phyloP scores from a whole-genome alignment of 1,140 invertebrate species.

The Luehdorfia chinensis region DNA sequence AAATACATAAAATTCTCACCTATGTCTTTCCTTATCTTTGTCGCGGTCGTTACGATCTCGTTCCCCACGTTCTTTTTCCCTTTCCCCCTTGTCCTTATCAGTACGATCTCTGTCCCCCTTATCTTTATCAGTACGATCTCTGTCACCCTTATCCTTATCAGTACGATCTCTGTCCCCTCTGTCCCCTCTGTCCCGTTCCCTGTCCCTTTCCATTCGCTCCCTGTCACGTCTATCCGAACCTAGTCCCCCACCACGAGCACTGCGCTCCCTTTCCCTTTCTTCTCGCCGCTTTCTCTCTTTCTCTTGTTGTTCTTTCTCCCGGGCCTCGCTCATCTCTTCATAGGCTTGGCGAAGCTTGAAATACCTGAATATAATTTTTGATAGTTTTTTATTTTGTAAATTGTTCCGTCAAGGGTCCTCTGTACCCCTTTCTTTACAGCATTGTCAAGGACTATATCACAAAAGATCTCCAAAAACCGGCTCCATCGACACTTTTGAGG shows the following conservation, averaged over 20 bases:
- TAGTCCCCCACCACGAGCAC: constrained; percentile 65
- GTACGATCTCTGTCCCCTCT: constrained; percentile 59
- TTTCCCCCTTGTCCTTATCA: constrained; percentile 62
- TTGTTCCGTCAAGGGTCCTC: no score
- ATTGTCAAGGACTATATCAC: no score
- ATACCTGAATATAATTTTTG: constrained; percentile 58
- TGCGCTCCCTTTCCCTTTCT: constrained; percentile 77
- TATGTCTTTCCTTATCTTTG: constrained; percentile 41
- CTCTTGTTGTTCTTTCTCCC: constrained; percentile 82
- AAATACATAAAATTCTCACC: no score
- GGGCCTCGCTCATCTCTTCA: constrained; percentile 79
- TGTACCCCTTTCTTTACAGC: no score
- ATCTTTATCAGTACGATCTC: constrained; percentile 59
- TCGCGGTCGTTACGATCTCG: constrained; percentile 59
- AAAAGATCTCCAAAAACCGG: no score
- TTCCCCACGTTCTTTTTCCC: constrained; percentile 43
- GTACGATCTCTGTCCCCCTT: constrained; percentile 46
- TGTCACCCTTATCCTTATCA: constrained; percentile 36
- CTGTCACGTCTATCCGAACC: constrained; percentile 59
- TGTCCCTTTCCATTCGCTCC: constrained; percentile 59
- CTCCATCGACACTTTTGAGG: no score
- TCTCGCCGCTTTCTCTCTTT: constrained; percentile 82
- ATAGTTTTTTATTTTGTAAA: neutral
- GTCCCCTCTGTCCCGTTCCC: constrained; percentile 38
- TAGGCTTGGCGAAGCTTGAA: constrained; percentile 81